Evolutionary conservation across 2,888 invertebrate genomes (phyloP), one percentile per base, ranked within the genome.

Genomic region (Diadegma fenestrale): DNA sequence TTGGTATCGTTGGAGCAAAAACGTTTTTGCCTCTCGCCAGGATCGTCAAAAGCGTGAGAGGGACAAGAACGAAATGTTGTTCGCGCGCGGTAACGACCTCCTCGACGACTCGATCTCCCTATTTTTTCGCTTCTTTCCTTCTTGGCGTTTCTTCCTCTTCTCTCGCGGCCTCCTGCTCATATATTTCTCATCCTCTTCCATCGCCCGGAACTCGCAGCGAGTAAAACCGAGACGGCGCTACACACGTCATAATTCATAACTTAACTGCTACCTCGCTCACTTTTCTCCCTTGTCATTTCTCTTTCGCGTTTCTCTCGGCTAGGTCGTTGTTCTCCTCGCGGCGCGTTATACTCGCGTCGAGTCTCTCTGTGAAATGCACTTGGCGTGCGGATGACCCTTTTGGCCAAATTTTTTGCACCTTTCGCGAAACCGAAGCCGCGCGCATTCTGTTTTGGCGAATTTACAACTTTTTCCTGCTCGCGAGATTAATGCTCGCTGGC

Each of bases 211-310:
- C 26, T 41, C 6, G 68, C 12, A 43, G 14, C 37, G 45, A 26
- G 45, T 17, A 22, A 66, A 33, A 22, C 17, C n/a, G 12, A 54
- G 72, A 41, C 41, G 26, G 72, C 14, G 88, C 88, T 89, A 88
- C 88, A 73, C 89, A 88, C 90, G 90, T 91, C 93, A 92, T 93
- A 93, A 93, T 92, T 93, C 93, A 93, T 93, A 93, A 92, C 90
- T 90, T 92, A 93, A 93, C 93, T 92, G 92, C 92, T 90, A 89
- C 88, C 88, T 89, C 90, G 64, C 84, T 82, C 82, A 64, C 81
- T 75, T 82, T 77, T 81, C 75, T 80, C 80, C 66, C 86, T 84
- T 86, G 81, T 82, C 82, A 80, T 84, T 87, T 84, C 88, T 85
- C 83, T 87, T 88, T 88, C 82, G 72, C 87, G 84, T 79, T 85